Base-by-base conservation (phyloP, 2,888 invertebrate genomes). In the Deilephila elpenor region DNA sequence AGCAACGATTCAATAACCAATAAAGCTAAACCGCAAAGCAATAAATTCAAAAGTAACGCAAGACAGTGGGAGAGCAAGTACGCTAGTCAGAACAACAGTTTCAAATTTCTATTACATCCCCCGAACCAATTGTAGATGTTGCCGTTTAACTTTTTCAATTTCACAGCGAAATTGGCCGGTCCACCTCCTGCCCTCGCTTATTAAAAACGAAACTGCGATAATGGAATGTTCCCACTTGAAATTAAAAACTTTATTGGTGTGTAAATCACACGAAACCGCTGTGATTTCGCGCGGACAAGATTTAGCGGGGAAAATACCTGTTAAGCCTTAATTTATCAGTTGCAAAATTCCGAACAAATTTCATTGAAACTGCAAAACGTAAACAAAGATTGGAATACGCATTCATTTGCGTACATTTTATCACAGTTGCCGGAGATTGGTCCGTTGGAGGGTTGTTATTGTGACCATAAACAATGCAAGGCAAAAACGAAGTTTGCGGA, bases 121-220 rank as follows among this genome's bases (percentile, higher is more conserved):
- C 44, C 80, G 74, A 83, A 80, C 83, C 86, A 81, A 86, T 86
- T 82, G 85, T 85, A 84, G 83, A 86, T 84, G 81, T 86, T 86
- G 86, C 86, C 86, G 84, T 86, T 86, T 83, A 89, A 89, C 87
- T 89, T 89, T 89, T 89, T 88, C 89, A 89, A 89, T 89, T 89
- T 88, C 84, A 85, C 84, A 84, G 80, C 82, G 83, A 84, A 86
- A 89, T 87, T 87, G 88, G 85, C 82, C 84, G 75, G 85, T 84
- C 79, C 70, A 74, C 78, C 81, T 85, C 86, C 84, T 84, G 82
- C 78, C 77, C 81, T 78, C 84, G 82, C 84, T 89, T 89, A 88
- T 89, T 88, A 89, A 88, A 89, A 88, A 88, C 86, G 84, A 81
- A 86, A 88, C 87, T 84, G 86, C 83, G 83, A 82, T 85, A 84